Percentiles rank a stretch among this genome's conserved stretches.
These are phyloP conservation scores for Nebria ingens DNA, from an alignment of 1,140 invertebrate genomes.

Conservation along the genomic window DNA sequence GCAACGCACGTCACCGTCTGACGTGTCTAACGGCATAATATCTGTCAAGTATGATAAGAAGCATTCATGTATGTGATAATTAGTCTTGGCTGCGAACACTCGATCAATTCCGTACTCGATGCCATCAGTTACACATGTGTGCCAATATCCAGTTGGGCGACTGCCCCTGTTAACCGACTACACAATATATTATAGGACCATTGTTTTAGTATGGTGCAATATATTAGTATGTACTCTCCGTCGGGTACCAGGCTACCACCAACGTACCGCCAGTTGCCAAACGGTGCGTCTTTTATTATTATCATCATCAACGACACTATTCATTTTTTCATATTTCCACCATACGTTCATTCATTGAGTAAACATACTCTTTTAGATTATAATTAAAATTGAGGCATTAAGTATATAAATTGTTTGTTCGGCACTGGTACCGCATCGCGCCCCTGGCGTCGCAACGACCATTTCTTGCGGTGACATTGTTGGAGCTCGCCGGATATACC, in stretches of 20 bases:
- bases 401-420: neutral
- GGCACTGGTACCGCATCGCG: neutral
- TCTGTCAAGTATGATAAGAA: constrained; percentile 33
- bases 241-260: neutral
- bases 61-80: constrained; percentile 34
- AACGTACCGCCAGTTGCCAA: neutral
- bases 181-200: constrained; percentile 18
- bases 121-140: neutral
- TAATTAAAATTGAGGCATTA: neutral
- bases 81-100: constrained; percentile 26
- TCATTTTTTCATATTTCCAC: too few species aligned
- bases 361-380: neutral
- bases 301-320: too few species aligned
- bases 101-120: neutral
- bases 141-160: constrained; percentile 6
- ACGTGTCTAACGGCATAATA: constrained; percentile 22
- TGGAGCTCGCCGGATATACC: neutral
- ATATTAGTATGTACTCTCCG: constrained; percentile 18
- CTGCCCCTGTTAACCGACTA: constrained; percentile 18
- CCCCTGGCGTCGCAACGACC: neutral
- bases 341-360: neutral
- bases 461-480: constrained; percentile 6
- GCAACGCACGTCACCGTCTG: neutral
- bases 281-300: too few species aligned
- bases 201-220: constrained; percentile 20